These are phyloP conservation scores for Gymnoscelis rufifasciata DNA, from an alignment of 2,888 invertebrate genomes.

Conservation along the genomic window DNA sequence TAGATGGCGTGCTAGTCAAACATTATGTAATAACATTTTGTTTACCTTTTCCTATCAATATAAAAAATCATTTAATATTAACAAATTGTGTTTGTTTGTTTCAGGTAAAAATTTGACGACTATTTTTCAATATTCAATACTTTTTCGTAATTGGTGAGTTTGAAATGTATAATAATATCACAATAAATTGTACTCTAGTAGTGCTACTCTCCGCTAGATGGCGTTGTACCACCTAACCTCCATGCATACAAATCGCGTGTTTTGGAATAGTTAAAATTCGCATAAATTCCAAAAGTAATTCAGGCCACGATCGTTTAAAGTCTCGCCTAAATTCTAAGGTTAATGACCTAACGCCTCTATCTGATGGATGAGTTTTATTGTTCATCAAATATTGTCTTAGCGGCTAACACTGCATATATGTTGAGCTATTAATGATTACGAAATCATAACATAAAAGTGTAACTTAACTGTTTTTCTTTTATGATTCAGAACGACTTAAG, in stretches of 20 bases:
- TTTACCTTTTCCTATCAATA: no score
- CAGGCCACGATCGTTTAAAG: constrained; percentile 22
- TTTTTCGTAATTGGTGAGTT: no score
- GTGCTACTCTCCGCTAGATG: constrained; percentile 28
- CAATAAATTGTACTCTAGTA: not conserved
- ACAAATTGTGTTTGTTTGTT: constrained; percentile 25
- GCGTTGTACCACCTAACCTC: constrained; percentile 7
- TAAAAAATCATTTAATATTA: not conserved
- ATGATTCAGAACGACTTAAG: no score
- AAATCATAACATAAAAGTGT: not conserved
- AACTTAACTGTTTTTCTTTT: no score
- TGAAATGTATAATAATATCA: not conserved
- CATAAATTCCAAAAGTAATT: constrained; percentile 26
- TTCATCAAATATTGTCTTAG: constrained; percentile 8
- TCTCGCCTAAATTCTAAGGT: constrained; percentile 18
- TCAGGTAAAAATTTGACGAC: constrained; percentile 33
- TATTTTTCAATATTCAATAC: no score
- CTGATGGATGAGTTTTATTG: not conserved
- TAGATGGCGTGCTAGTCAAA: constrained; percentile 37
- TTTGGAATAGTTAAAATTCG: constrained; percentile 15
- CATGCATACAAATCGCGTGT: constrained; percentile 15
- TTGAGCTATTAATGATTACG: not conserved
- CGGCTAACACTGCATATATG: not conserved
- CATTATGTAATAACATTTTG: no score
- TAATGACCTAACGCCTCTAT: constrained; percentile 15